Base-by-base conservation (phyloP, 2,113 vertebrate genomes). In the Lutjanus erythropterus region DNA sequence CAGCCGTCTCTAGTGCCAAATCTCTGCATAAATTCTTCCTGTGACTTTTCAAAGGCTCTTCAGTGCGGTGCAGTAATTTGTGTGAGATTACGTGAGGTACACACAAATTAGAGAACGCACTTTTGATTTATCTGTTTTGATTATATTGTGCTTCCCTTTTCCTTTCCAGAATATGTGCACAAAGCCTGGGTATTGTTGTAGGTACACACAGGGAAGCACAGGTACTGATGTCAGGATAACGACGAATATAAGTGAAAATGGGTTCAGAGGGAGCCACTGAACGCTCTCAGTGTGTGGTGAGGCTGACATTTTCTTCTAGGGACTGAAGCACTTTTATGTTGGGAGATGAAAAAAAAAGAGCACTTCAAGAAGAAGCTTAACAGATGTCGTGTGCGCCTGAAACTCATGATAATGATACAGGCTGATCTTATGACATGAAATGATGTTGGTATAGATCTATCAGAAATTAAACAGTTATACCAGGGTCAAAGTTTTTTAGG, bases 1-100 rank as follows among this genome's bases (percentile, higher is more conserved):
- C 19, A 27, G 55, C 56, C 61, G 9, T 16, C 60, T 66, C 47
- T 16, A 37, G 52, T 27, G 74, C n/a, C 41, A 67, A 47, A 67
- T 37, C 61, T 58, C 41, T 58, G 41, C 50, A 66, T 66, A 37
- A 47, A 76, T 47, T 27, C 10, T 56, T 3, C 14, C 60, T 46
- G 6, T 42, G 21, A 66, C 31, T 35, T 39, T 27, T 47, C 42
- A 39, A 59, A 68, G 4, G 50, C 73, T 27, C 39, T 37, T 47
- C 35, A 44, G 9, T 58, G 65, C 35, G 4, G 31, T 41, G 72
- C 27, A 41, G 50, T 62, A 41, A 25, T 75, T 52, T 65, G 37
- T 50, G 53, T 59, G 21, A 23, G 49, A 56, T 66, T 66, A 66
- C 39, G 16, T 46, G 39, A 66, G 39, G 39, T 21, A 44, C 62